Evolutionary conservation across 2,888 invertebrate genomes (phyloP).

Genomic region (Conus canariensis): DNA sequence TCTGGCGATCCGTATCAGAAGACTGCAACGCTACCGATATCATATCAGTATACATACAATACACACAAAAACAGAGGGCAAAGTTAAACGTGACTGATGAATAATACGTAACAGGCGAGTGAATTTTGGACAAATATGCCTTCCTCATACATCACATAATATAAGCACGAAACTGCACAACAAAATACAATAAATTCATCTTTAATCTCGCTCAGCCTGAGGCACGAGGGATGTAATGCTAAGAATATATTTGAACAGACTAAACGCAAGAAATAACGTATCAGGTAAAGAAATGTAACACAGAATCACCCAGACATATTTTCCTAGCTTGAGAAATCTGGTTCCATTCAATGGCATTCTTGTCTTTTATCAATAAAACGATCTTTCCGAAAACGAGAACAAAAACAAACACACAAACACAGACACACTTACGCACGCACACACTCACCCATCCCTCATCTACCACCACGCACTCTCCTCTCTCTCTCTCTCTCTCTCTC

Average conservation of each 20-base stretch:
- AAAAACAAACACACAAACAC: not conserved
- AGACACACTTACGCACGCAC: not conserved
- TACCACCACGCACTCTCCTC: not conserved
- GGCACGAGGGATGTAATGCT: too few species aligned
- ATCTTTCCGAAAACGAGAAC: not conserved
- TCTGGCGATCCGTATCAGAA: too few species aligned
- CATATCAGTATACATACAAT: not conserved
- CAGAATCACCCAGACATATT: not conserved
- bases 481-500: slow-evolving; percentile 17
- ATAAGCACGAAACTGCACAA: not conserved
- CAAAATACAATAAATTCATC: too few species aligned
- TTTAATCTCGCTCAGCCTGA: too few species aligned
- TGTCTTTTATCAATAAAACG: not conserved
- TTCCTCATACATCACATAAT: too few species aligned
- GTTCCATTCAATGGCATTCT: too few species aligned
- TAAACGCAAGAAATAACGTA: too few species aligned
- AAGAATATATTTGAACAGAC: too few species aligned
- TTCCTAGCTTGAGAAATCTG: not conserved
- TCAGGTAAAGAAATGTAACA: not conserved
- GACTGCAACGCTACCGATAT: too few species aligned
- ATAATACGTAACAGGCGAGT: not conserved
- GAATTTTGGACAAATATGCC: too few species aligned
- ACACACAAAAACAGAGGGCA: not conserved
- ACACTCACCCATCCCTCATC: not conserved
- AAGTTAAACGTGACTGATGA: not conserved